Percentiles rank a stretch among this genome's conserved stretches.
Conservation (phyloP, 2,888 invertebrate species). For the Prenolepis imparis region DNA sequence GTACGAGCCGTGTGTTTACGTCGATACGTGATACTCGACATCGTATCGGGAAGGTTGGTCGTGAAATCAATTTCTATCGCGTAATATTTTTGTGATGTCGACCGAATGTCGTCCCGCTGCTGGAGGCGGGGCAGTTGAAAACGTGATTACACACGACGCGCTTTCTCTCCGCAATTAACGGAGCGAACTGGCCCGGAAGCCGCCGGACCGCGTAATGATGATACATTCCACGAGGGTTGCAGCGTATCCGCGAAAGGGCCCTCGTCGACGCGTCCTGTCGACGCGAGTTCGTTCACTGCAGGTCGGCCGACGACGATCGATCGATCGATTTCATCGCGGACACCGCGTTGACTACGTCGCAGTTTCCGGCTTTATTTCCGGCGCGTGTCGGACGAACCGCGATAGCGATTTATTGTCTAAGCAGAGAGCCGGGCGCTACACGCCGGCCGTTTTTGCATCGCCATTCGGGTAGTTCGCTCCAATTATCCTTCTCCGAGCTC, state of each 20-base stretch:
- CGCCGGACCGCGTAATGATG: slow-evolving; percentile 79
- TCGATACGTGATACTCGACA: slow-evolving; percentile 57
- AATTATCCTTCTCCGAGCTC: slow-evolving; percentile 44
- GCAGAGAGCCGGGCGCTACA: slow-evolving; percentile 22
- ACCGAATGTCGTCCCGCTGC: slow-evolving; percentile 49
- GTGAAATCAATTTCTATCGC: slow-evolving; percentile 64
- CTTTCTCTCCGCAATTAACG: slow-evolving; percentile 79
- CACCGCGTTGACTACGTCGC: slow-evolving; percentile 33
- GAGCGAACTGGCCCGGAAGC: slow-evolving; percentile 75
- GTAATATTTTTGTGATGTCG: slow-evolving; percentile 75
- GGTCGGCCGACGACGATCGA: slow-evolving; percentile 61
- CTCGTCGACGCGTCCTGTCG: slow-evolving; percentile 60
- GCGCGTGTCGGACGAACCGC: slow-evolving; percentile 21
- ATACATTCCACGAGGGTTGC: slow-evolving; percentile 77
- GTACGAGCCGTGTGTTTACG: slow-evolving; percentile 59
- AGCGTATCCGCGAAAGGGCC: slow-evolving; percentile 60
- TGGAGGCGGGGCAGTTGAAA: slow-evolving; percentile 59
- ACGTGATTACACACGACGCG: slow-evolving; percentile 77
- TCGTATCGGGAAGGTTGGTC: slow-evolving; percentile 54
- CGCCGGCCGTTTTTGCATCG: slow-evolving; percentile 8
- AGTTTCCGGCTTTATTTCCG: slow-evolving; percentile 36
- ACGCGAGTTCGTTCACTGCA: slow-evolving; percentile 68
- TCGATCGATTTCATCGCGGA: slow-evolving; percentile 54
- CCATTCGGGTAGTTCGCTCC: slow-evolving; percentile 18
- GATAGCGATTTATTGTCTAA: slow-evolving; percentile 52